Conservation (phyloP, 2,113 vertebrate species). For the Rhegmatorhina hoffmannsi region DNA sequence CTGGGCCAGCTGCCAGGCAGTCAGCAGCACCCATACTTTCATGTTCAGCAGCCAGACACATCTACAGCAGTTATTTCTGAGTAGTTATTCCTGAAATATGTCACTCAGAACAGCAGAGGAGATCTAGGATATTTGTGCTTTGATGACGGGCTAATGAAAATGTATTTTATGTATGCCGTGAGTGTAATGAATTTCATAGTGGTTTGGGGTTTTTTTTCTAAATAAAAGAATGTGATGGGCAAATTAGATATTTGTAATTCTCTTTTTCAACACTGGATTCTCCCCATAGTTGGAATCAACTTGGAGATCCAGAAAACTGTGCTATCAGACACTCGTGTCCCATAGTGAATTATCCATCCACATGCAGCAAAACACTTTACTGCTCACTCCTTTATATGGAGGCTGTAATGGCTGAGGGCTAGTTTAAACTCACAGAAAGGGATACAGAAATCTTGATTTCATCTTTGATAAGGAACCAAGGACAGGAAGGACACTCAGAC, state of each 20-base stretch:
- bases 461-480: neutral
- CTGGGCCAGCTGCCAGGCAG: slow-evolving; percentile 74
- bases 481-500: neutral
- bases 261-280: slow-evolving; percentile 24
- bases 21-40: slow-evolving; percentile 75
- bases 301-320: neutral
- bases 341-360: neutral
- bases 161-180: slow-evolving; percentile 19
- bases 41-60: slow-evolving; percentile 73
- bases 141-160: slow-evolving; percentile 52
- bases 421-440: neutral
- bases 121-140: slow-evolving; percentile 38
- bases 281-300: neutral
- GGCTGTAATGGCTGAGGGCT: neutral
- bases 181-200: slow-evolving; percentile 10
- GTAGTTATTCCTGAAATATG: slow-evolving; percentile 60
- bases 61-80: slow-evolving; percentile 61
- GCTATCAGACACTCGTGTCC: rapidly evolving
- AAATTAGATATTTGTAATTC: slow-evolving; percentile 18
- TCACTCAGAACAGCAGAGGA: slow-evolving; percentile 59
- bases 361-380: neutral
- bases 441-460: neutral
- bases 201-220: too few species aligned
- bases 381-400: neutral
- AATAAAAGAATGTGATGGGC: neutral